Percentiles rank a stretch among this genome's conserved stretches.
phyloP scores from a whole-genome alignment of 64 coral and sea anemone species.

The Porites lutea region DNA sequence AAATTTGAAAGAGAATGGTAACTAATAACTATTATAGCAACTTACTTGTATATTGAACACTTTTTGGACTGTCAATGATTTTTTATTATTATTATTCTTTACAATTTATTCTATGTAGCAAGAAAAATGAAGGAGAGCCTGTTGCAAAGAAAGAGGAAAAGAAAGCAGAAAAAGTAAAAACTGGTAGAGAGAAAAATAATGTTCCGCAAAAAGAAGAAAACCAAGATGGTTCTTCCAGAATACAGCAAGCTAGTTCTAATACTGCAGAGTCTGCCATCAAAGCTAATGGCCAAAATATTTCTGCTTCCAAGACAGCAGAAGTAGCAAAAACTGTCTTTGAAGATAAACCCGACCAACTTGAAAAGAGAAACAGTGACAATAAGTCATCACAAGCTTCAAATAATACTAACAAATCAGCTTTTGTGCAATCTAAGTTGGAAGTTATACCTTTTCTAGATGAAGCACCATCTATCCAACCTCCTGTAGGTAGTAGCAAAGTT shows the following conservation, averaged over 20 bases:
- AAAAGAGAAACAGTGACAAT: neutral
- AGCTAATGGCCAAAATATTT: neutral
- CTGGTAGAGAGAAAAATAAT: neutral
- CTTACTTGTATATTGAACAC: too few species aligned
- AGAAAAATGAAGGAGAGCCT: neutral
- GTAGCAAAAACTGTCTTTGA: neutral
- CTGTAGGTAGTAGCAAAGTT: neutral
- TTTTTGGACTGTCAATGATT: too few species aligned
- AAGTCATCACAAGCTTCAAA: neutral
- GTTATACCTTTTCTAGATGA: conserved; percentile 39
- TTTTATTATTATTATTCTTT: neutral
- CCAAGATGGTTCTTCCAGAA: neutral
- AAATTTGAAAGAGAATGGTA: too few species aligned
- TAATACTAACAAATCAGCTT: neutral
- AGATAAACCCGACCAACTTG: neutral
- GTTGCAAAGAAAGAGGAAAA: conserved; percentile 5
- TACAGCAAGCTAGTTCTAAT: neutral
- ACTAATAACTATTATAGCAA: too few species aligned
- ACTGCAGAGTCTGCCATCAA: neutral
- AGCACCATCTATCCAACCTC: neutral
- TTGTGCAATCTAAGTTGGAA: neutral
- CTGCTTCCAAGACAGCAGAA: neutral
- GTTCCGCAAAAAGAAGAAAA: neutral
- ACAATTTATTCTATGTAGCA: neutral
- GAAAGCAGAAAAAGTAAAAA: neutral